Conservation (phyloP, 1,140 invertebrate genomes). For the Muscidifurax raptorellus region DNA sequence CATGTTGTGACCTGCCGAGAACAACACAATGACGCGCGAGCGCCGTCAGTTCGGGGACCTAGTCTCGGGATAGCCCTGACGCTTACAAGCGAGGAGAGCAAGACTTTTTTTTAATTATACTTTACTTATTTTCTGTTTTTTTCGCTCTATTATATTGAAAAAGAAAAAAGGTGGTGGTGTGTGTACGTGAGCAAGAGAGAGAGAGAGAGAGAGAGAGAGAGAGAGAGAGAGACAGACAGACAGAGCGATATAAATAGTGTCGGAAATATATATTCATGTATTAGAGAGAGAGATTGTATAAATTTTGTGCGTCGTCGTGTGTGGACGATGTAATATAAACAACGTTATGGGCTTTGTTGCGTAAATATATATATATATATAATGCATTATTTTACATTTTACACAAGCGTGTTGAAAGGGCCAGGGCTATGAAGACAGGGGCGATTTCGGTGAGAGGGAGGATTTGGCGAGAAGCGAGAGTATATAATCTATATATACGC, state of each 20-base stretch:
- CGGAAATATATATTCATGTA: too few relatives aligned
- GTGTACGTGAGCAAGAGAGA: too few relatives aligned
- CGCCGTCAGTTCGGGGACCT: constrained; percentile 9
- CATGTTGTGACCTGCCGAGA: constrained; percentile 87
- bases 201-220: too few relatives aligned
- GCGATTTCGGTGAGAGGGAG: neutral
- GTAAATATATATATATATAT: neutral
- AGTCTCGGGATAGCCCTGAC: neutral
- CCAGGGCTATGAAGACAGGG: constrained; percentile 1
- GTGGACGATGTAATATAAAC: neutral
- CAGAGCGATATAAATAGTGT: too few relatives aligned
- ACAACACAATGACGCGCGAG: constrained; percentile 20
- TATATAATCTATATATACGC: neutral
- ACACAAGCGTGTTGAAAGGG: neutral
- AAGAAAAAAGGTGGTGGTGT: too few relatives aligned
- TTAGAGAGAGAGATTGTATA: too few relatives aligned
- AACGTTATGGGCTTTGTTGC: neutral
- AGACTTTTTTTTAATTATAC: neutral
- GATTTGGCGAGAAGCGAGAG: constrained; percentile 3
- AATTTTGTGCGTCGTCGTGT: constrained; percentile 1
- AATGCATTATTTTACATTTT: neutral
- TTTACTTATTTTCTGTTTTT: neutral
- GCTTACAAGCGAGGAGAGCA: neutral
- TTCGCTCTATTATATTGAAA: neutral
- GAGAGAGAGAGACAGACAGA: too few relatives aligned